A percentile compares a stretch with the other conserved stretches of the same genome.
Conservation (phyloP, 2,888 invertebrate species). For the Caenorhabditis angaria region DNA sequence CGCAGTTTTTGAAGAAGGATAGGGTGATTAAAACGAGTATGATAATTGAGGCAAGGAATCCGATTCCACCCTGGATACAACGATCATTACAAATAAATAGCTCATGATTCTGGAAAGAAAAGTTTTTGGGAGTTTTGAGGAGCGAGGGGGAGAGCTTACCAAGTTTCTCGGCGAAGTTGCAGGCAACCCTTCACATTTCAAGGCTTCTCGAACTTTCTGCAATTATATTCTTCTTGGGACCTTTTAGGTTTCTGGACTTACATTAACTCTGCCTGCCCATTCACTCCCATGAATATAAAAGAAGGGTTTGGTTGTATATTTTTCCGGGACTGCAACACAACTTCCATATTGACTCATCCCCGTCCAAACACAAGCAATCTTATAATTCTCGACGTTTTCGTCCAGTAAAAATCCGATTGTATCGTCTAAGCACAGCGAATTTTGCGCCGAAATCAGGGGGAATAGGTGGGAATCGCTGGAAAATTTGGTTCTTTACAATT, state of each 20-base stretch:
- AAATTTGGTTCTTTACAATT: too few species aligned
- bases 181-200: slow-evolving; percentile 9
- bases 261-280: slow-evolving; percentile 15
- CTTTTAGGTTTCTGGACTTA: slow-evolving; percentile 5
- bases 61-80: slow-evolving; percentile 47
- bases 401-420: slow-evolving; percentile 43
- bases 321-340: slow-evolving; percentile 39
- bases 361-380: slow-evolving; percentile 46
- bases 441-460: not conserved
- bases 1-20: slow-evolving; percentile 27
- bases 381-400: slow-evolving; percentile 25
- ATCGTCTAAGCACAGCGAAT: slow-evolving; percentile 28
- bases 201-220: slow-evolving; percentile 7
- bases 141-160: too few species aligned
- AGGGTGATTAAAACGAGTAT: slow-evolving; percentile 26
- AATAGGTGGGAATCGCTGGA: not conserved
- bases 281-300: slow-evolving; percentile 10
- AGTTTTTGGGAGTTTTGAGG: too few species aligned
- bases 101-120: too few species aligned
- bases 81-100: slow-evolving; percentile 49
- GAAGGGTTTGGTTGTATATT: slow-evolving; percentile 17
- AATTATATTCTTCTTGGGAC: slow-evolving; percentile 1
- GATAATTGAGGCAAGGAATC: slow-evolving; percentile 33
- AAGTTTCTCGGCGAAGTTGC: not conserved
- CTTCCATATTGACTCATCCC: slow-evolving; percentile 29